Evolutionary conservation across 2,797 vertebrate species (phyloP), one percentile per base, ranked within the genome.

Genomic region (Danio choprae): DNA sequence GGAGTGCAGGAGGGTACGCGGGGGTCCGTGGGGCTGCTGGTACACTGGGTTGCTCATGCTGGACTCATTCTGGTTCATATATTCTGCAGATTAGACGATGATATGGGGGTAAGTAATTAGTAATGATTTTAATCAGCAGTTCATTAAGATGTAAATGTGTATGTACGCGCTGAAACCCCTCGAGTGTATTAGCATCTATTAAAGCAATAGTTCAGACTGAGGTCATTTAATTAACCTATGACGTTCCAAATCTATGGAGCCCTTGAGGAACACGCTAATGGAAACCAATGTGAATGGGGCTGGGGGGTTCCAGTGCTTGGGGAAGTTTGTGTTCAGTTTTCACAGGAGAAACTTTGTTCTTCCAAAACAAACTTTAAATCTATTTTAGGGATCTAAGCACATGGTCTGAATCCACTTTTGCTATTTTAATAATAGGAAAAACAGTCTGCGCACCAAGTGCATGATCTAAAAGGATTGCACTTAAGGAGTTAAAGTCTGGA

Each of bases 41-140:
- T 98, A 98, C 80, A 94, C 89, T 0, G 96, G 96, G 85, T 98
- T 98, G 89, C 93, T 93, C 84, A 97, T 83, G 1, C 93, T 91
- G 0, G 95, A 95, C 40, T 89, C 91, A 29, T 93, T 94, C 74
- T 99, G 94, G 91, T 98, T 99, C 65, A 98, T 92, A 2, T 98
- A 98, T 88, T 97, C 97, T 98, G 89, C 73, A 93, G 60, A 51
- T 10, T 11, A 92, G 79, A 69, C 9, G 64, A 88, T 81, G 58
- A 29, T 8, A 18, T 40, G 50, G 11, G 5, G 13, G 29, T 20
- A 40, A 64, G 58, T 43, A 50, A 62, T 38, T 7, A 20, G 15
- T n/a, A 20, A 9, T 64, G 22, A 5, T 51, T 53, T 64, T 20
- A 74, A 62, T 63, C 40, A 15, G 7, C 15, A 40, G n/a, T 64